Base-by-base conservation (phyloP, 2,797 vertebrate genomes). In the Melopsittacus undulatus region DNA sequence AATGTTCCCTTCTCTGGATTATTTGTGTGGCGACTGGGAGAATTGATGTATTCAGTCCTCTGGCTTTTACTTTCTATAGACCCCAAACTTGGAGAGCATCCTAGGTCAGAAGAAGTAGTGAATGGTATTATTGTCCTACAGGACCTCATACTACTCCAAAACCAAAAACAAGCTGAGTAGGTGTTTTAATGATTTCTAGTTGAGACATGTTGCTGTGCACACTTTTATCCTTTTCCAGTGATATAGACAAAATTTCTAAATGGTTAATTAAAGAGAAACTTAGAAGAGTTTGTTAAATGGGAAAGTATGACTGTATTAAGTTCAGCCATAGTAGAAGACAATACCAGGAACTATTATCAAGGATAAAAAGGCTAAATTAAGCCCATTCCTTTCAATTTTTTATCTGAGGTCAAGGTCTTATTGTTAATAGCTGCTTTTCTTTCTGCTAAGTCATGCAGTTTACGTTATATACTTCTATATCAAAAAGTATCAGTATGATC, bases 291-390 rank as follows among this genome's bases (percentile, higher is more conserved):
- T 87, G 61, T 88, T 78, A 79, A 40, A 14, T 57, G n/a, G 18
- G 32, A 78, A 94, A 69, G 51, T 76, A 67, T 74, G 36, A 48
- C 36, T 38, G 23, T 27, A 24, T 57, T 72, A 83, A 85, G 10
- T 87, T 91, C 56, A 80, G 56, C 51, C 59, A 45, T 76, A 19
- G 32, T 64, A 63, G 36, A 92, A 82, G 32, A 96, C 88, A 94
- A 94, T 92, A 48, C 21, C 18, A 75, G 90, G 86, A 96, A 91
- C 67, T 91, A 52, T 10, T 16, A 82, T 69, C 42, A 90, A 86
- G 66, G 83, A 87, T 52, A 87, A 81, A 86, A 91, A 66, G 48
- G 40, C 45, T 70, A 88, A 90, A 90, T 92, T 87, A 89, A 87
- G 77, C 36, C 21, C 20, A 43, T 42, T 85, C 32, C 42, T 76